Base-by-base conservation (phyloP, 2,888 invertebrate genomes). In the Apamea epomidion region DNA sequence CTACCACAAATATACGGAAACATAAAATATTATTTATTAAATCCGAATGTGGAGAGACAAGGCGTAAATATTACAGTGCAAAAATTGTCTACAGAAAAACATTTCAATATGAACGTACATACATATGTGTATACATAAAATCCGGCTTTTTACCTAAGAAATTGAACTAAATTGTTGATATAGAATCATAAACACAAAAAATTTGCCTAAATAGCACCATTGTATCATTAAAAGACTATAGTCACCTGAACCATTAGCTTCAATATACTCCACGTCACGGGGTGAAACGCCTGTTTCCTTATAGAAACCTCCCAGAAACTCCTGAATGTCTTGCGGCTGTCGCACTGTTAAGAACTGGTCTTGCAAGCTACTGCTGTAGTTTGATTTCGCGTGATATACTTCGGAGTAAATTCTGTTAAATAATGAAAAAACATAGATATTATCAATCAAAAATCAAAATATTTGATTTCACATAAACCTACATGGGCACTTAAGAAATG, bases 171-270 rank as follows among this genome's bases (percentile, higher is more conserved):
- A 60, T 14, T 21, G 16, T 14, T 60, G 5, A 0, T n/a, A 60
- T 60, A 14, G 2, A 0, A n/a, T 29, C 29, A 62, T 16, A 14
- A n/a, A 32, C 32, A 3, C 7, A 0, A 29, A 62, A 29, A 62
- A 16, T 7, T 62, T 64, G 62, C 3, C 3, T 18, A 10, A 64
- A 32, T 10, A 32, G 1, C 10, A 64, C 18, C 1, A 10, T 64
- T 64, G 7, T 4, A 32, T 18, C 18, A 64, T 21, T 12, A 37
- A 37, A 64, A n/a, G 8, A 68, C 18, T 5, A 37, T 2, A n/a
- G 80, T 85, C 85, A 94, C 98, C 98, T 60, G 98, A 97, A 81
- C 98, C 98, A 89, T 98, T 98, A 32, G 98, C 98, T 95, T 99
- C 99, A 18, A 99, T 96, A 92, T 98, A 99, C 75, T 97, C 97